Evolutionary conservation across 2,888 invertebrate species (phyloP), one percentile per base, ranked within the genome.

Genomic region (Mystacides longicornis): DNA sequence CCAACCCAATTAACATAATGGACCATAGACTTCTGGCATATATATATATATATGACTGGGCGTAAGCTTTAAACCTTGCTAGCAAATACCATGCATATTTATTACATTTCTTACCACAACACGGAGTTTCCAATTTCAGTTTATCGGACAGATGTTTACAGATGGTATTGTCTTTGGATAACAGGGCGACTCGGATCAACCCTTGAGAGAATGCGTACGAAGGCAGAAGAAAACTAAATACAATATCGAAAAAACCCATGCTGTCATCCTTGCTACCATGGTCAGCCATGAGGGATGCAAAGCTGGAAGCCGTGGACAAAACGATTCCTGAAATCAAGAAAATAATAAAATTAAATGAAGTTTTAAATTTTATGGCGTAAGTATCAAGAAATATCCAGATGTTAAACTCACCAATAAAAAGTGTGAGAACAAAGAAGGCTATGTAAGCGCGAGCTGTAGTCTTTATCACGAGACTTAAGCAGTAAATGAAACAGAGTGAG

Each of bases 401-500:
- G 11, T 31, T 31, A 9, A 46, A 18, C 7, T 18, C 20, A 46
- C 46, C 46, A 20, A 46, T 46, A 21, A 46, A 20, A 3, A 46
- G 9, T 3, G 46, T 46, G 7, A 46, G 19, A 5, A 21, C 14
- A 3, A 46, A 45, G n/a, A 58, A 48, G 21, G 60, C 51, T 21
- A 59, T 57, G 27, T 61, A 60, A 61, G 80, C 77, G 9, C 78
- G 71, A 16, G 82, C 74, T 7, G 73, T 69, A 1, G 76, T 73
- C 31, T 71, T 71, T 59, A 74, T 73, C 18, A 72, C 59, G 62
- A 77, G 76, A 52, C 77, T 77, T 54, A 77, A 70, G 2, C 83
- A 66, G 68, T 90, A 46, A 23, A 37, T 18, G 42, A 23, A 45
- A 16, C 31, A 27, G 1, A 16, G n/a, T 22, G 22, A 14, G 18